A percentile compares a stretch with the other conserved stretches of the same genome.
phyloP scores from a whole-genome alignment of 2,888 invertebrate species.

The Taenaris catops region DNA sequence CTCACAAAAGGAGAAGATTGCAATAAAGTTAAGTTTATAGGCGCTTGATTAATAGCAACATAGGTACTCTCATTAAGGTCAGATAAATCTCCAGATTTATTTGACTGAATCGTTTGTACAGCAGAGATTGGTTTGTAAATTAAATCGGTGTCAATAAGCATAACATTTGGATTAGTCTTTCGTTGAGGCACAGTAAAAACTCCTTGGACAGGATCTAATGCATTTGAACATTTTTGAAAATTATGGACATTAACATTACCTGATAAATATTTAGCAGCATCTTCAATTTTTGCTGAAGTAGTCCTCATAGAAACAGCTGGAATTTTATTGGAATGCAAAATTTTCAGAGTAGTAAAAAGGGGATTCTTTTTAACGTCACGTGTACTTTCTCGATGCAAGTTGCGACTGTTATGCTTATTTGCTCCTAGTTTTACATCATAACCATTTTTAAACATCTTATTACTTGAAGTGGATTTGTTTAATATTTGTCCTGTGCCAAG shows the following conservation, averaged over 20 bases:
- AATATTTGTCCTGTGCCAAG: too few species aligned
- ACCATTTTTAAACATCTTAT: too few species aligned
- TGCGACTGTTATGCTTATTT: too few species aligned
- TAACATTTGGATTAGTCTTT: slow-evolving; percentile 39
- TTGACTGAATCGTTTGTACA: slow-evolving; percentile 28
- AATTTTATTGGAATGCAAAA: too few species aligned
- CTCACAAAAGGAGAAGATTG: slow-evolving; percentile 40
- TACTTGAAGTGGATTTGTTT: too few species aligned
- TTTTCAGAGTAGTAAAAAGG: too few species aligned
- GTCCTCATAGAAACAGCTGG: neutral
- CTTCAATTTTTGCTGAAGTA: slow-evolving; percentile 1
- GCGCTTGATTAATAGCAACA: slow-evolving; percentile 32
- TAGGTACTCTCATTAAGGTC: slow-evolving; percentile 32
- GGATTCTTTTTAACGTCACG: too few species aligned
- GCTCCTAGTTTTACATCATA: too few species aligned
- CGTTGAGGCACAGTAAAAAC: slow-evolving; percentile 29
- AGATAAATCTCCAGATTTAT: slow-evolving; percentile 22
- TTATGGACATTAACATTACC: neutral
- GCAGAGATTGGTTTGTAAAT: slow-evolving; percentile 41
- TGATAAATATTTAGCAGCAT: neutral
- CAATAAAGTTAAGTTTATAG: slow-evolving; percentile 40
- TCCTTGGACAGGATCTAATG: slow-evolving; percentile 13
- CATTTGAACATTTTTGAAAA: neutral
- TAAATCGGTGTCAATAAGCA: slow-evolving; percentile 42
- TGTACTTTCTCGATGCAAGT: too few species aligned